Conservation (phyloP, 2,797 vertebrate species). For the Gymnoscopelus microlampas region DNA sequence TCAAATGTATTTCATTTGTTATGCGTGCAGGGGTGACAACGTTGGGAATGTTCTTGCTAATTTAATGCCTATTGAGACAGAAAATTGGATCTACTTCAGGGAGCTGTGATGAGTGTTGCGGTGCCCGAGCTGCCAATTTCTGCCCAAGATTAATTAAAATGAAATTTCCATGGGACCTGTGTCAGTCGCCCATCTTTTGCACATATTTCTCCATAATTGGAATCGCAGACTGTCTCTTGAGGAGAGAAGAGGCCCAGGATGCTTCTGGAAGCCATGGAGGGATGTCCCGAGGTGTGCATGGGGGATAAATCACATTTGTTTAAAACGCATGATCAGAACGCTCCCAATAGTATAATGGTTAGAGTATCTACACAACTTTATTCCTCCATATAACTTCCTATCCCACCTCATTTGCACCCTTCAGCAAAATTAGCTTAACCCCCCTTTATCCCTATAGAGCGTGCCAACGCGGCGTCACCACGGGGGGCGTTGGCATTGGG, state of each 20-base stretch:
- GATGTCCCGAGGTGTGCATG: conserved; percentile 52
- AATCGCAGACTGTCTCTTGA: conserved; percentile 60
- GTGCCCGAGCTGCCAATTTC: conserved; percentile 73
- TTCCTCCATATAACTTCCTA: too few species aligned
- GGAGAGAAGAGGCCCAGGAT: conserved; percentile 35
- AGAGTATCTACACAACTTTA: too few species aligned
- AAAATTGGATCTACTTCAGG: conserved; percentile 81
- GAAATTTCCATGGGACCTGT: conserved; percentile 69
- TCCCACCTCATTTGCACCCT: too few species aligned
- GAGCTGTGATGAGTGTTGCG: conserved; percentile 64
- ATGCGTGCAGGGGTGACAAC: conserved; percentile 68
- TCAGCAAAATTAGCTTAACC: too few species aligned
- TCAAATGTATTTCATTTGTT: conserved; percentile 77
- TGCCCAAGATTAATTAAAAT: conserved; percentile 82
- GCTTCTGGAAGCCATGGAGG: conserved; percentile 39
- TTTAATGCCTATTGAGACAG: conserved; percentile 83
- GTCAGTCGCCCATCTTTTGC: conserved; percentile 67
- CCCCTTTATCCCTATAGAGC: too few species aligned
- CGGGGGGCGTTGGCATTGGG: too few species aligned
- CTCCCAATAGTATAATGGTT: too few species aligned
- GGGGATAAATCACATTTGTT: conserved; percentile 25
- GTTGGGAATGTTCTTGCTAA: conserved; percentile 80
- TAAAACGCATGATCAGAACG: neutral
- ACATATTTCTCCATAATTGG: conserved; percentile 79
- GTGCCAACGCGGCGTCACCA: too few species aligned